Base-by-base conservation (phyloP, 2,888 invertebrate species). In the Watsonalla binaria region DNA sequence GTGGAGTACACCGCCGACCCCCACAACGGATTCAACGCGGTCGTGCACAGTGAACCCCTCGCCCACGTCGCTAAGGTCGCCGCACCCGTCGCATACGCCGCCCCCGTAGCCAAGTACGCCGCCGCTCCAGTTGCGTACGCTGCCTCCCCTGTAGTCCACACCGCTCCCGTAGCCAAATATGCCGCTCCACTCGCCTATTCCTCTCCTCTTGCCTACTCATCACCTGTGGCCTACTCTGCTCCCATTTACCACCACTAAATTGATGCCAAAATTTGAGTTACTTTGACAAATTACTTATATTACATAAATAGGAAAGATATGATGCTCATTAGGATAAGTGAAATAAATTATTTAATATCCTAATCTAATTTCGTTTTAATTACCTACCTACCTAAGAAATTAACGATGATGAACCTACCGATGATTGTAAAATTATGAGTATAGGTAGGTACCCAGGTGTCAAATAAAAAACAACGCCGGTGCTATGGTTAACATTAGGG, bases 11-110 rank as follows among this genome's bases (percentile, higher is more conserved):
- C 84, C 60, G 87, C 89, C 48, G 87, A 88, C 63, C 75, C 75
- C 37, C 77, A 89, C 84, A 82, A 92, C 78, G 76, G 92, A 24
- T 92, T 92, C 83, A 92, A 92, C 79, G 92, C 92, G 33, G 91
- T 92, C 48, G 92, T 92, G 5, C 88, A 81, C 76, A 87, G 80
- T 62, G 90, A 91, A 54, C 76, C 83, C 51, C 67, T 83, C 59
- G 83, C 50, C 55, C 68, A 65, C 60, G 61, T 59, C 45, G 78
- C 82, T 54, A 80, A 78, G 55, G 72, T 71, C 8, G 73, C 72
- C 45, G 75, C 74, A 9, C 76, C 76, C 51, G 67, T 75, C n/a
- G 64, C 70, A 5, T 74, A 73, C 55, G 57, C 63, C 47, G 67
- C 70, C 35, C 69, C 75, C 15, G 63, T 69, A 14, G 68, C 68